These are phyloP conservation scores for Microtus pennsylvanicus DNA, from an alignment of 2,113 vertebrate genomes.

Conservation along the genomic window DNA sequence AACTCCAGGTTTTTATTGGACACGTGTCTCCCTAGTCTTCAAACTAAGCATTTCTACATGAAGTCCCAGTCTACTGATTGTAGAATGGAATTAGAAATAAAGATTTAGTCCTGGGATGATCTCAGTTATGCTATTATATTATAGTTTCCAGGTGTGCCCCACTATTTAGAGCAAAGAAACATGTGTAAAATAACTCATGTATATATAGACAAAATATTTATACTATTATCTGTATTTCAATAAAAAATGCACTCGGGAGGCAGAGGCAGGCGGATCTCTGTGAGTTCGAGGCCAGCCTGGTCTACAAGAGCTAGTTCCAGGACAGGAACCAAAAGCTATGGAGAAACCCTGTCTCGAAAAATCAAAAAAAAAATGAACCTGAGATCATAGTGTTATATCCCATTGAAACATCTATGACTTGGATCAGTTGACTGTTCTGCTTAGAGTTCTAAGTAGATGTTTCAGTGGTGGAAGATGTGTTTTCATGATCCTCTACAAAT, in stretches of 20 bases:
- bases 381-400: background rate
- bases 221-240: background rate
- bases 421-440: background rate
- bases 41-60: background rate
- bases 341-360: too few relatives aligned
- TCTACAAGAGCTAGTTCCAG: too few relatives aligned
- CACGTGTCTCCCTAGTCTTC: background rate
- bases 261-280: too few relatives aligned
- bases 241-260: too few relatives aligned
- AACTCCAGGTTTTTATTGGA: background rate
- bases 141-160: background rate
- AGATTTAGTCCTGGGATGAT: background rate
- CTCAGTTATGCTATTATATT: background rate
- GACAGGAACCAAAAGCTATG: too few relatives aligned
- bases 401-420: background rate
- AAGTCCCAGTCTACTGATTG: background rate
- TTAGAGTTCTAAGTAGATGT: background rate
- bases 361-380: background rate
- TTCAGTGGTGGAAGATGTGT: background rate
- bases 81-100: background rate
- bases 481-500: background rate
- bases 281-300: too few relatives aligned
- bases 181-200: background rate
- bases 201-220: too few relatives aligned
- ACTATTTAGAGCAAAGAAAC: background rate